Percentiles rank a stretch among this genome's conserved stretches.
These are phyloP conservation scores for Heliconius melpomene DNA, from an alignment of 1,140 invertebrate species.

Conservation along the genomic window DNA sequence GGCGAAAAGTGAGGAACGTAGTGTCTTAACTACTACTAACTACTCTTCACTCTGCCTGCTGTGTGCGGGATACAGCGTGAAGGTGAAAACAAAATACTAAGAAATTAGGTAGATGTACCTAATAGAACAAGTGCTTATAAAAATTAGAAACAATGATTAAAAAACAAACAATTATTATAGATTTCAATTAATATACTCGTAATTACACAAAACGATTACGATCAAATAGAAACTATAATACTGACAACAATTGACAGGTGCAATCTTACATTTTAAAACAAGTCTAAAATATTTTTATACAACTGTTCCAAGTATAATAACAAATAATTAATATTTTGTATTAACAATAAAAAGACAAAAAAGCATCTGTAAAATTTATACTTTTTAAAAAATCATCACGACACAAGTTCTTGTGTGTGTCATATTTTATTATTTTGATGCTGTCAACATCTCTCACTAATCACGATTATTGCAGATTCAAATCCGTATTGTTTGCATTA, in stretches of 20 bases:
- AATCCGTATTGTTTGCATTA: no score
- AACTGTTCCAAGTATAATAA: background rate
- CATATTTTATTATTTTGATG: no score
- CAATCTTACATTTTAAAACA: slow-evolving; percentile 2
- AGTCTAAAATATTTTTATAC: background rate
- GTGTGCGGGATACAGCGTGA: no score
- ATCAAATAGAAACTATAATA: background rate
- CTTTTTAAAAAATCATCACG: no score
- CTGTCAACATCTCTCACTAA: no score
- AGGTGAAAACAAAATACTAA: no score
- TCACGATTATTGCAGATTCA: no score
- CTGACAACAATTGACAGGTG: slow-evolving; percentile 5
- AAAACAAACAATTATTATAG: background rate
- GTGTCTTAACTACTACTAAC: no score
- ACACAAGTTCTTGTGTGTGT: no score
- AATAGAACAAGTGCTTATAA: background rate
- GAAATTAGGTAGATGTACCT: background rate
- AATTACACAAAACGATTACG: background rate
- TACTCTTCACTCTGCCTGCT: no score
- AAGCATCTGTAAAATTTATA: no score
- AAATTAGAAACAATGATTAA: background rate
- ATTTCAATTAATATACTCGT: background rate
- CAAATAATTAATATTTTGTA: background rate
- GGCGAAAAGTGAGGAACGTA: no score
- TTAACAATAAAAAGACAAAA: background rate